These are phyloP conservation scores for Zelleria hepariella DNA, from an alignment of 2,888 invertebrate species.

Conservation along the genomic window DNA sequence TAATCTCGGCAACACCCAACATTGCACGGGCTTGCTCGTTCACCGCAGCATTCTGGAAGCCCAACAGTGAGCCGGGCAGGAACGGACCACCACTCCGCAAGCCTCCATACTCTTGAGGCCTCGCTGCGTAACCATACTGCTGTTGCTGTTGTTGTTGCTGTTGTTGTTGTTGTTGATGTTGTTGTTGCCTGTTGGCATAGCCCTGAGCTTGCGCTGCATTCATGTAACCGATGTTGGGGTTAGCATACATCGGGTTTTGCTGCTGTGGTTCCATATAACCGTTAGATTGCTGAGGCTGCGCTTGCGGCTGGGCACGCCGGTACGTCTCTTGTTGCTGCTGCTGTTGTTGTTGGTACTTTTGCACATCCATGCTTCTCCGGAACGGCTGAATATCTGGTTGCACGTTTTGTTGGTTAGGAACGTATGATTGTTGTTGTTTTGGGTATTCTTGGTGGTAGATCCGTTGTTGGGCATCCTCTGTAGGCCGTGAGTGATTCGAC, in stretches of 20 bases:
- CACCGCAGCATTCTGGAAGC: constrained; percentile 65
- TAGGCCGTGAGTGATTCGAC: constrained; percentile 29
- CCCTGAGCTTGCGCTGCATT: constrained; percentile 30
- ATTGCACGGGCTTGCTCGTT: constrained; percentile 67
- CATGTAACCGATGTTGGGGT: constrained; percentile 20
- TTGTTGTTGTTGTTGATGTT: too few species aligned
- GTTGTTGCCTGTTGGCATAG: constrained; percentile 21
- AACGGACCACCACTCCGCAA: constrained; percentile 33
- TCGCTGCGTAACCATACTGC: constrained; percentile 21
- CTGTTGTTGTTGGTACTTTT: constrained; percentile 46
- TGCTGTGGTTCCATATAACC: constrained; percentile 45
- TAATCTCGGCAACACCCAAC: constrained; percentile 67
- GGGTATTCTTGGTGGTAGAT: constrained; percentile 35
- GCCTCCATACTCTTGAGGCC: constrained; percentile 13
- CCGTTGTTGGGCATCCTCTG: constrained; percentile 30
- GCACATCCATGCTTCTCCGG: constrained; percentile 30
- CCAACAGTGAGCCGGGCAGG: constrained; percentile 55
- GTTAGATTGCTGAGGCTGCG: constrained; percentile 22
- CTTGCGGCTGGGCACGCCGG: background rate
- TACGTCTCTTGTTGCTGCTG: constrained; percentile 21
- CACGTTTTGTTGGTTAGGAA: constrained; percentile 29
- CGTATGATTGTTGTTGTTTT: constrained; percentile 34
- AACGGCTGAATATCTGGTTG: constrained; percentile 38
- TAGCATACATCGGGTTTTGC: constrained; percentile 23
- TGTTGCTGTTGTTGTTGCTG: constrained; percentile 19